Percentiles rank a stretch among this genome's conserved stretches.
phyloP scores from a whole-genome alignment of 1,140 invertebrate genomes.

The Battus philenor region DNA sequence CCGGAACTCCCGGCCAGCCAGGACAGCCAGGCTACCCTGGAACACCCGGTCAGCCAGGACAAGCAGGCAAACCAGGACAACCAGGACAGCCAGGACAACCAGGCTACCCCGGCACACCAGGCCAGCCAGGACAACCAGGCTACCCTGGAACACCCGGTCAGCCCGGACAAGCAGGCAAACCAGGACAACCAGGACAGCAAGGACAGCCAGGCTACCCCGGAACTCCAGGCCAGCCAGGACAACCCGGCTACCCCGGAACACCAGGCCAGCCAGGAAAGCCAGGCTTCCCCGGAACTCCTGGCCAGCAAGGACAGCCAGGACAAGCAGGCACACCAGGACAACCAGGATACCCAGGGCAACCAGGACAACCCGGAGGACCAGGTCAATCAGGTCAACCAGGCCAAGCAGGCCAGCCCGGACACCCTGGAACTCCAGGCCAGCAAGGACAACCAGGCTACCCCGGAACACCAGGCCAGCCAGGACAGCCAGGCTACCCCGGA shows the following conservation, averaged over 20 bases:
- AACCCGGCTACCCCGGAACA: constrained; percentile 21
- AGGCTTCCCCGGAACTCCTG: constrained; percentile 16
- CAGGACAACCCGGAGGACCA: constrained; percentile 20
- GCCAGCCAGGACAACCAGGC: constrained; percentile 19
- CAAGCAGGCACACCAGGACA: constrained; percentile 17
- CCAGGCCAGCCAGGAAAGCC: constrained; percentile 11
- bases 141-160: constrained; percentile 20
- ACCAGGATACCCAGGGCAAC: constrained; percentile 17
- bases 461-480: constrained; percentile 11
- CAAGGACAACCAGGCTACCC: constrained; percentile 5
- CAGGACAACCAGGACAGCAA: constrained; percentile 23
- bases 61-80: constrained; percentile 13
- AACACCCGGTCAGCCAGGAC: constrained; percentile 24
- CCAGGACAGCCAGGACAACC: constrained; percentile 29
- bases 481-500: constrained; percentile 18
- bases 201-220: constrained; percentile 19
- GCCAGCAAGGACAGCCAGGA: constrained; percentile 15
- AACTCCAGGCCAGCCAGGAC: constrained; percentile 19
- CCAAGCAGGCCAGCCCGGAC: constrained; percentile 16
- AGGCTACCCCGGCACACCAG: constrained; percentile 18
- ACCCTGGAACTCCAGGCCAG: constrained; percentile 9
- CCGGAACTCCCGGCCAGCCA: constrained; percentile 17
- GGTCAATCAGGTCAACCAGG: constrained; percentile 17
- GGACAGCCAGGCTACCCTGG: constrained; percentile 23
- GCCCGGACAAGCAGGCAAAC: constrained; percentile 22